Evolutionary conservation across 2,113 vertebrate genomes (phyloP).

Genomic region (Dipodomys ordii): DNA sequence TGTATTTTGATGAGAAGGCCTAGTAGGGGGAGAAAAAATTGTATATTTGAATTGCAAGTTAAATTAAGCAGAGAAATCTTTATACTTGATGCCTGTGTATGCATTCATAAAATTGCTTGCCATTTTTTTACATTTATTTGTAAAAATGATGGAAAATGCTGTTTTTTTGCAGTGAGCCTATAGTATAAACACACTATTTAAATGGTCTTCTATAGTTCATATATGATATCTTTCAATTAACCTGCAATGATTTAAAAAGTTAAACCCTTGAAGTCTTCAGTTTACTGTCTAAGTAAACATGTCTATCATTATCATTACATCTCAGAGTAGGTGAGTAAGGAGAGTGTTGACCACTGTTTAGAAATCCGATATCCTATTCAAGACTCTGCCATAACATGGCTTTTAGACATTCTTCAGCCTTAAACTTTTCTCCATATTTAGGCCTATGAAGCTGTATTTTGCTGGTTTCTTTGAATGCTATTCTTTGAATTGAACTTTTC

Average conservation of each 20-base stretch:
- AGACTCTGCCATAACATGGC: conserved; percentile 32
- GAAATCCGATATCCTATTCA: neutral
- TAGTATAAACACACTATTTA: neutral
- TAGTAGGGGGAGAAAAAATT: neutral
- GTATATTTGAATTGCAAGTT: neutral
- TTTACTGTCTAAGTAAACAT: conserved; percentile 60
- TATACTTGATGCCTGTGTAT: neutral
- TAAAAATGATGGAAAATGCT: neutral
- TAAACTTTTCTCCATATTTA: conserved; percentile 22
- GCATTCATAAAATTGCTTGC: neutral
- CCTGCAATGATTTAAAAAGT: neutral
- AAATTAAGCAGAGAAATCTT: neutral
- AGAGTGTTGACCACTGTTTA: conserved; percentile 48
- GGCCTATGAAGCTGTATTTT: neutral
- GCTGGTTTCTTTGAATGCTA: neutral
- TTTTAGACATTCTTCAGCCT: conserved; percentile 44
- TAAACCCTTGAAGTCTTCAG: neutral
- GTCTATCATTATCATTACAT: neutral
- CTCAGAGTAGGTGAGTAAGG: neutral
- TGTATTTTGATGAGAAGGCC: neutral
- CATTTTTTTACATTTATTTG: conserved; percentile 27
- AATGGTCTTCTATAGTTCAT: neutral
- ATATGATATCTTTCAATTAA: neutral
- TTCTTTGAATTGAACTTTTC: neutral
- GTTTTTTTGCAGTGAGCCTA: neutral